Base-by-base conservation (phyloP, 2,797 vertebrate species). In the Sternotherus odoratus region DNA sequence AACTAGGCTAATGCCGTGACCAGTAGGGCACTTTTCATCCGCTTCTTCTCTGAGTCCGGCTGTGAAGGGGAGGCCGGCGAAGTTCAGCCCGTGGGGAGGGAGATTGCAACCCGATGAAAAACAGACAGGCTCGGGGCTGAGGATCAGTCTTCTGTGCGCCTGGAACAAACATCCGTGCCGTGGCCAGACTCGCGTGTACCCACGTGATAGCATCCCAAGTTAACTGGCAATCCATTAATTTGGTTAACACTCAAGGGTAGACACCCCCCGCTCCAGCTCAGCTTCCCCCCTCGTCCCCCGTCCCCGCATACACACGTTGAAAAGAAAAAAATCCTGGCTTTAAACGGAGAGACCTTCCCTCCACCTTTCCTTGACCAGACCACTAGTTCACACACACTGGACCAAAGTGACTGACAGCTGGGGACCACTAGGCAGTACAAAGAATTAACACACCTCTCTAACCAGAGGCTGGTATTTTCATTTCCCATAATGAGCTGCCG, bases 211-310 rank as follows among this genome's bases (percentile, higher is more conserved):
- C 36, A 43, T 43, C 39, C 36, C 23, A 6, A 26, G 11, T 24
- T 72, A 72, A 43, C 24, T 26, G 11, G 39, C 39, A 43, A 72
- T 39, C 11, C 39, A 43, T 24, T 39, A 43, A 72, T 23, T 26
- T 13, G 12, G 23, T 24, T 26, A 24, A 72, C 43, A 24, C 36
- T 39, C 66, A 12, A 39, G n/a, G 19, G 21, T 21, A 69, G 66
- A 69, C 36, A 69, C 17, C n/a, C 57, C 6, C 43, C 43, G 8
- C 13, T 60, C 33, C 60, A 36, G 33, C 33, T 21, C 60, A 17
- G 8, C 8, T 36, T 63, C 2, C 33, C 30, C 15, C 4, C 33
- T 12, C 15, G 1, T 15, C 33, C 8, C 0, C 0, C 11, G 5
- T 3, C 11, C 51, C 12, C 48, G 12, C 48, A 13, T 21, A 53